phyloP scores from a whole-genome alignment of 2,888 invertebrate species.

The Noctua janthina region DNA sequence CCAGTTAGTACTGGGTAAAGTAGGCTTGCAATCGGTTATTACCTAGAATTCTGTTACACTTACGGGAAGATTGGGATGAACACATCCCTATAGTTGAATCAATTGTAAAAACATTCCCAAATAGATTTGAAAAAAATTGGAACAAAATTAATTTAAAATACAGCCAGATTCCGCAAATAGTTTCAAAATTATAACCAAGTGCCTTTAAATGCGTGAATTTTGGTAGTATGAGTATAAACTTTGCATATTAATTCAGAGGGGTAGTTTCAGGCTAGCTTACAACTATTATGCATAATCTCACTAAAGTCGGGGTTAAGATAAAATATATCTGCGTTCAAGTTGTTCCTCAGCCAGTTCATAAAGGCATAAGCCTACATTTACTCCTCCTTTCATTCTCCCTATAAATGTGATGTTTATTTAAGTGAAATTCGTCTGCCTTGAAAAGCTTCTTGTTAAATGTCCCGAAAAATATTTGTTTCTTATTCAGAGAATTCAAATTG shows the following conservation, averaged over 20 bases:
- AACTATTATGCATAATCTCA: constrained; percentile 35
- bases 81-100: neutral
- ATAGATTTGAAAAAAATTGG: neutral
- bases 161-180: neutral
- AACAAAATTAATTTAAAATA: constrained; percentile 7
- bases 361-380: constrained; percentile 33
- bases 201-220: constrained; percentile 3
- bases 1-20: neutral
- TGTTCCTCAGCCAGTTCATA: constrained; percentile 30
- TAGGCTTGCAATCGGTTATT: no score
- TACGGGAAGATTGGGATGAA: neutral
- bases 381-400: constrained; percentile 18
- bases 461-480: constrained; percentile 47
- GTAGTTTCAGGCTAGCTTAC: constrained; percentile 33
- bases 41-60: no score
- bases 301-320: constrained; percentile 26
- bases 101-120: neutral
- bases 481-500: constrained; percentile 42
- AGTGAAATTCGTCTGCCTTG: constrained; percentile 36
- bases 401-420: constrained; percentile 45
- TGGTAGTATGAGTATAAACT: constrained; percentile 16
- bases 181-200: constrained; percentile 3
- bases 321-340: constrained; percentile 36
- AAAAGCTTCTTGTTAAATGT: constrained; percentile 51
- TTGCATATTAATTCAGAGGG: constrained; percentile 37